Percentiles rank a stretch among this genome's conserved stretches.
phyloP scores from a whole-genome alignment of 2,888 invertebrate species.

The Phania funesta region DNA sequence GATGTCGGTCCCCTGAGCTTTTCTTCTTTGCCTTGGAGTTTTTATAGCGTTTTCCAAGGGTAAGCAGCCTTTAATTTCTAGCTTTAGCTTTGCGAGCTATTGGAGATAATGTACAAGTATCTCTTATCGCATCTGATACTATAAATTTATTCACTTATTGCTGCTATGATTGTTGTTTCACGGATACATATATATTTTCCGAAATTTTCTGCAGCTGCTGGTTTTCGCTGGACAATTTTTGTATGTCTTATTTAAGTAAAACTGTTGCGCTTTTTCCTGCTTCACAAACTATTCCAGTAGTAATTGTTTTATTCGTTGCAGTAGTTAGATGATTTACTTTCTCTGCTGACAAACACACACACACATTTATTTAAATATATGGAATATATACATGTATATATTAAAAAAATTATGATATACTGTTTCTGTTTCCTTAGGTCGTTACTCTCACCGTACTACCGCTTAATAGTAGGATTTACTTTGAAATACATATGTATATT shows the following conservation, averaged over 20 bases:
- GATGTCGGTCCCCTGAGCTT: constrained; percentile 63
- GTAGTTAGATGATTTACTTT: constrained; percentile 8
- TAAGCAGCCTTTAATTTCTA: constrained; percentile 59
- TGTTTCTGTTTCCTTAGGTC: constrained; percentile 52
- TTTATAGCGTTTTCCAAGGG: constrained; percentile 29
- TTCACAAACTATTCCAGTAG: constrained; percentile 17
- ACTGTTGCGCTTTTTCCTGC: constrained; percentile 15
- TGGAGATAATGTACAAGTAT: constrained; percentile 23
- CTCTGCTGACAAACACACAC: constrained; percentile 51
- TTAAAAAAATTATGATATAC: constrained; percentile 55
- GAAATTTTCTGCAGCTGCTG: not conserved
- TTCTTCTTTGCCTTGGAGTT: constrained; percentile 51
- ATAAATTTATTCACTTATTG: constrained; percentile 23
- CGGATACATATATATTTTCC: not conserved
- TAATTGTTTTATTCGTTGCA: constrained; percentile 1
- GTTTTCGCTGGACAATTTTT: not conserved
- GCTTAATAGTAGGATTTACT: constrained; percentile 8
- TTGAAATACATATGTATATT: constrained; percentile 8
- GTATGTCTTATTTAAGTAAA: constrained; percentile 1
- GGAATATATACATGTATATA: constrained; percentile 59
- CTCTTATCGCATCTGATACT: not conserved
- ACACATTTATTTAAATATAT: constrained; percentile 58
- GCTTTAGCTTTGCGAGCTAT: constrained; percentile 39
- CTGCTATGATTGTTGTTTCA: constrained; percentile 49
- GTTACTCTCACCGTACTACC: constrained; percentile 24